phyloP scores from a whole-genome alignment of 2,888 invertebrate genomes.

The Napeogenes sylphis region DNA sequence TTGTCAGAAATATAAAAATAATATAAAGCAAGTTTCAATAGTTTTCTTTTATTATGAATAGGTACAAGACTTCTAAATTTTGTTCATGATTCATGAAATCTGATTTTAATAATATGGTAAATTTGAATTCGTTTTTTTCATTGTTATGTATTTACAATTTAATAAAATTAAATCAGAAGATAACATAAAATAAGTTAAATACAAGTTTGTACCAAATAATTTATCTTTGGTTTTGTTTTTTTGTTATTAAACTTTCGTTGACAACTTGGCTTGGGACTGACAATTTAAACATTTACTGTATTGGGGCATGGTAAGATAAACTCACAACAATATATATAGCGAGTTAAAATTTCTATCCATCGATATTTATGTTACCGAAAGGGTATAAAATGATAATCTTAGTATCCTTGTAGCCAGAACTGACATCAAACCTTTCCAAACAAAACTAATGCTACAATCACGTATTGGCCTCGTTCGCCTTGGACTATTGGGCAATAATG shows the following conservation, averaged over 20 bases:
- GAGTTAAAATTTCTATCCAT: background rate
- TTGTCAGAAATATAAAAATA: background rate
- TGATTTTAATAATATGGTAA: slow-evolving; percentile 9
- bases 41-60: background rate
- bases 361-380: background rate
- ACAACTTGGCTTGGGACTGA: too few species aligned
- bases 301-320: too few species aligned
- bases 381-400: slow-evolving; percentile 1
- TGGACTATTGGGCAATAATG: slow-evolving; percentile 30
- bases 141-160: too few species aligned
- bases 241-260: too few species aligned
- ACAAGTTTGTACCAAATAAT: too few species aligned
- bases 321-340: background rate
- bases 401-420: slow-evolving; percentile 23
- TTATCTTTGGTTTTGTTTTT: too few species aligned
- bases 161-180: too few species aligned
- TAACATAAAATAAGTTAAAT: too few species aligned
- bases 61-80: slow-evolving; percentile 10
- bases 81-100: too few species aligned
- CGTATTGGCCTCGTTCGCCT: slow-evolving; percentile 30
- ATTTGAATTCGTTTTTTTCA: background rate
- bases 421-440: slow-evolving; percentile 26
- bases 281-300: too few species aligned
- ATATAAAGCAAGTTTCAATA: background rate
- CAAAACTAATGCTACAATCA: slow-evolving; percentile 33